Evolutionary conservation across 2,797 vertebrate genomes (phyloP).

Genomic region (Sebastolobus alascanus): DNA sequence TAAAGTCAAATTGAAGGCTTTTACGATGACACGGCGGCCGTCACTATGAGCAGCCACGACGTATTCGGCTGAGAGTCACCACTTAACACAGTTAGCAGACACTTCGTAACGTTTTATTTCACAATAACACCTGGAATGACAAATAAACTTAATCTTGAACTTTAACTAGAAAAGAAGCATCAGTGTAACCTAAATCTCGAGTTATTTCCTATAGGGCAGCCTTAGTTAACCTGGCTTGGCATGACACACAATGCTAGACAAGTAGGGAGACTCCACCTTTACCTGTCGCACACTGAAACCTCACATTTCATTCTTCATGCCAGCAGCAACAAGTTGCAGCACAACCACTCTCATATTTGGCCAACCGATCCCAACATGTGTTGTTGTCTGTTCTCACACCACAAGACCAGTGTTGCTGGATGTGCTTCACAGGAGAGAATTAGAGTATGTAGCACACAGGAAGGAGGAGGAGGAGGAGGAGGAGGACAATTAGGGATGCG

Average conservation of each 20-base stretch:
- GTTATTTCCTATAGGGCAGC: not conserved
- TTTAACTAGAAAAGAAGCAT: not conserved
- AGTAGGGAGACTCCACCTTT: not conserved
- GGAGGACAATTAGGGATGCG: not conserved
- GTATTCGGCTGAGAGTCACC: too few relatives aligned
- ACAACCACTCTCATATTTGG: not conserved
- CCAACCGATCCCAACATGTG: not conserved
- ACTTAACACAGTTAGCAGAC: too few relatives aligned
- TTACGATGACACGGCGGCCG: too few relatives aligned
- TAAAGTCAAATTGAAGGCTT: too few relatives aligned
- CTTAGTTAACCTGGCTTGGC: not conserved
- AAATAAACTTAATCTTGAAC: not conserved
- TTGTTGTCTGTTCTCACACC: slow-evolving; percentile 14
- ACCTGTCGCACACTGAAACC: not conserved
- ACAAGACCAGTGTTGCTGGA: not conserved
- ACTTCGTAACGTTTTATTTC: too few relatives aligned
- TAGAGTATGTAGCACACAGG: not conserved
- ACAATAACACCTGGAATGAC: not conserved
- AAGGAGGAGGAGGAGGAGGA: not conserved
- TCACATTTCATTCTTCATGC: not conserved
- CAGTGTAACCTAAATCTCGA: not conserved
- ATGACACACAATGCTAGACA: not conserved
- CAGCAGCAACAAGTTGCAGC: slow-evolving; percentile 28
- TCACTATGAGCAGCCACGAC: too few relatives aligned
- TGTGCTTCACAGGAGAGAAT: not conserved